Evolutionary conservation across 2,888 invertebrate genomes (phyloP), one percentile per base, ranked within the genome.

Genomic region (Lagria hirta): DNA sequence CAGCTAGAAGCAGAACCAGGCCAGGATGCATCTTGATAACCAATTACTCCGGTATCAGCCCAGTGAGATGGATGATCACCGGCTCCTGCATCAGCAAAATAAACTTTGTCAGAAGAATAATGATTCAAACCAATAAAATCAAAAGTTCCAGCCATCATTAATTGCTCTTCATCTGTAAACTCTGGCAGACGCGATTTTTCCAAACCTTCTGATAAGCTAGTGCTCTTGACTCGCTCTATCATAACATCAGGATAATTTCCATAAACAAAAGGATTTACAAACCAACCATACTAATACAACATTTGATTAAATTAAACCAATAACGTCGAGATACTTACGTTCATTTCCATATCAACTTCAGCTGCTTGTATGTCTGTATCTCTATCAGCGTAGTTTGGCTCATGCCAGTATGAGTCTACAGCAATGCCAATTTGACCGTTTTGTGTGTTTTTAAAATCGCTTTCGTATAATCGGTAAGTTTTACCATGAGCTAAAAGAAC

Each of bases 401-500:
- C 72, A 16, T 71, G 74, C 72, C 74, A 78, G 54, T 71, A 71
- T 1, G 73, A 66, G 50, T 75, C 75, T 7, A 79, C 53, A 1
- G 75, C 75, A 18, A 81, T 73, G 7, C 79, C 77, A 35, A 80
- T 65, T 64, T 67, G 71, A 3, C 40, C 35, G 1, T 40, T 27
- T 14, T 45, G 41, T 7, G 16, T 4, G 2, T 6, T 22, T 26
- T 74, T 71, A 56, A 76, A 86, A 53, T 78, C 71, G 22, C 73
- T 67, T 37, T 82, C 71, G 60, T 85, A 85, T 21, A 83, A 61
- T 30, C 75, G 74, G 59, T 81, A 87, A 1, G 75, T 81, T 36
- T 73, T 74, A 1, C 81, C 82, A 63, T 88, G 86, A 1, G 83
- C 80, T 43, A 80, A 68, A 11, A 88, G 64, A 37, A 81, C 68